These are phyloP conservation scores for Eupeodes luniger DNA, from an alignment of 2,888 invertebrate genomes.

Conservation along the genomic window DNA sequence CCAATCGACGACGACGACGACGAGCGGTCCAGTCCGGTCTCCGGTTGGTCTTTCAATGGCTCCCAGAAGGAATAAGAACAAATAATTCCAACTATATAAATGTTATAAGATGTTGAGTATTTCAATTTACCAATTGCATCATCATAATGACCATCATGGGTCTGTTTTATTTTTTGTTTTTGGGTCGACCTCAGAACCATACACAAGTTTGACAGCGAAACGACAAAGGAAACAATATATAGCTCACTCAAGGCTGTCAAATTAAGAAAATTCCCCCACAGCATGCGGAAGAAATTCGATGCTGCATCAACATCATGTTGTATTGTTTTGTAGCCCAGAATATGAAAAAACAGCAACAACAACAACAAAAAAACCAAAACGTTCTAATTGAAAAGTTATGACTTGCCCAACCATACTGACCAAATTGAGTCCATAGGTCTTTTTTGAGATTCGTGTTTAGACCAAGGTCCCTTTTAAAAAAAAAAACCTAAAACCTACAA, in stretches of 20 bases:
- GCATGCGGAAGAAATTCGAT: conserved; percentile 71
- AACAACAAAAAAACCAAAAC: not conserved
- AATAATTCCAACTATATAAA: conserved; percentile 8
- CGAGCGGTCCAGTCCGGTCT: too few species aligned
- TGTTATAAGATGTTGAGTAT: conserved; percentile 50
- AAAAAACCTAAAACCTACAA: not conserved
- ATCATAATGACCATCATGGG: conserved; percentile 54
- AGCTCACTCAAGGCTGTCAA: conserved; percentile 75
- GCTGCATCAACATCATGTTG: conserved; percentile 38
- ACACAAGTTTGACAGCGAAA: conserved; percentile 48
- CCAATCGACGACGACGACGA: conserved; percentile 8
- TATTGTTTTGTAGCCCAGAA: not conserved
- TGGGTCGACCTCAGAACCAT: conserved; percentile 28
- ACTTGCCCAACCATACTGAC: conserved; percentile 63
- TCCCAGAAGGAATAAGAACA: conserved; percentile 22
- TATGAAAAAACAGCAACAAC: not conserved
- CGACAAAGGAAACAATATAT: conserved; percentile 47
- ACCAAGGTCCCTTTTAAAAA: conserved; percentile 46
- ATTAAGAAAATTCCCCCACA: conserved; percentile 73
- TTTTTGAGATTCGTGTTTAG: conserved; percentile 41
- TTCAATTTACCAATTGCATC: conserved; percentile 68
- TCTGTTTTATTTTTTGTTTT: not conserved
- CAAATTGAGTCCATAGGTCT: conserved; percentile 61
- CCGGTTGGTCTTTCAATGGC: not conserved
- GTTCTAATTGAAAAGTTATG: conserved; percentile 76